Evolutionary conservation across 2,113 vertebrate species (phyloP), one percentile per base, ranked within the genome.

Genomic region (Catharus bicknelli): DNA sequence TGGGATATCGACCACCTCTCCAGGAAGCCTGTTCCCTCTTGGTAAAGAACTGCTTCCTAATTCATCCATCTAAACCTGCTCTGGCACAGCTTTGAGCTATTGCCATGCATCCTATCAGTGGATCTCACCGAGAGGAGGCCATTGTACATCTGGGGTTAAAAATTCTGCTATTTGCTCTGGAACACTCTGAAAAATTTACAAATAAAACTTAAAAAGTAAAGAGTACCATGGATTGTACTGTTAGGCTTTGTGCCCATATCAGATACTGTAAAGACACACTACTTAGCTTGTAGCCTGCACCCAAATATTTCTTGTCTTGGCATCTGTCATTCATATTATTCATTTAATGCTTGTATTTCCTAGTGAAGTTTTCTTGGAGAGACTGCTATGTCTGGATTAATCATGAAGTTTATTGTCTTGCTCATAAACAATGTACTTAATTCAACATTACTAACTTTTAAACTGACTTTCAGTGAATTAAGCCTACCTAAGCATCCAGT

Each of bases 1-100:
- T 4, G 18, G 27, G 26, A 27, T 30, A 73, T 12, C 0, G 0
- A 14, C 6, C 27, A 19, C 23, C 15, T 59, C 54, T 77, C 6
- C 6, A 40, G 22, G 25, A 74, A 75, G 27, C 25, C 34, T 40
- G 17, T 21, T 23, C 8, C 5, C 8, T 34, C 64, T 32, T 1
- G 4, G 30, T 48, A 78, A 27, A 68, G 22, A 54, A 50, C 7
- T 21, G 17, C 4, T 74, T 78, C 55, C 61, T 29, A 3, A 22
- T 3, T 51, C 50, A 3, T 8, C 42, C 29, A 62, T 22, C 25
- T 29, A 47, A 85, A 42, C 38, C 12, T 58, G 3, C 13, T 13
- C 16, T 34, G 34, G 23, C 2, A 13, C 3, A 48, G 57, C 57
- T 66, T 3, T 66, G 29, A 84, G n/a, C 34, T 57, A 29, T 22